Percentiles rank a stretch among this genome's conserved stretches.
Conservation (phyloP, 2,113 vertebrate genomes). For the Hepsetus odoe region DNA sequence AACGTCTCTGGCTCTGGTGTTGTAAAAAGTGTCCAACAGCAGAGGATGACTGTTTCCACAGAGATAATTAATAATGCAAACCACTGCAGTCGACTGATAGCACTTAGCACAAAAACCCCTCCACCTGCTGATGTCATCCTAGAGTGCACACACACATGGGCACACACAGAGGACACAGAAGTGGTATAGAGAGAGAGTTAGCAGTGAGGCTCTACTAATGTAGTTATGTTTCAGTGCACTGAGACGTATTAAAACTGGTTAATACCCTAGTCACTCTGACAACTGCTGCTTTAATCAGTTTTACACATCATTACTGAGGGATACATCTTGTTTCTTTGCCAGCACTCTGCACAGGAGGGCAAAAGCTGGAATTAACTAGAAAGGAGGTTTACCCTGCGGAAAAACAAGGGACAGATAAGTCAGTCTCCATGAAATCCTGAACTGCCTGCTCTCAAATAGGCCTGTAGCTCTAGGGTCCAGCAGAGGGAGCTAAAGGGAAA, state of each 20-base stretch:
- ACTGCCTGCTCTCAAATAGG: neutral
- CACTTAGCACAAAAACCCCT: constrained; percentile 49
- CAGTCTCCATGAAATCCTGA: neutral
- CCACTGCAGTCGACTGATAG: constrained; percentile 52
- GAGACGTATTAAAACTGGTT: neutral
- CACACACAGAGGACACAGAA: constrained; percentile 3
- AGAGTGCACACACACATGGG: constrained; percentile 33
- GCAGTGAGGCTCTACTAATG: neutral
- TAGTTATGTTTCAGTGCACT: neutral
- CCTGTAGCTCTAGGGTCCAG: neutral
- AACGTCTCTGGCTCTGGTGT: neutral
- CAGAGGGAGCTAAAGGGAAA: neutral
- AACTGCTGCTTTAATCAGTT: neutral
- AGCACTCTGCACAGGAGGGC: neutral
- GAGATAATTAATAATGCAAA: constrained; percentile 56
- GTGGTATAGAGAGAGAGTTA: constrained; percentile 1
- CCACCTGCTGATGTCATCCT: constrained; percentile 41
- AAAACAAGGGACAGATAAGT: neutral
- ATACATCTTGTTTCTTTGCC: neutral
- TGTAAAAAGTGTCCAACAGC: constrained; percentile 8
- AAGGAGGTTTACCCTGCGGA: neutral
- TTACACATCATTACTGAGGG: neutral
- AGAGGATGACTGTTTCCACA: constrained; percentile 23
- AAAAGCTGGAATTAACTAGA: neutral
- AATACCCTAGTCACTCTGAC: neutral